These are phyloP conservation scores for Tribolium freemani DNA, from an alignment of 2,888 invertebrate species.

Conservation along the genomic window DNA sequence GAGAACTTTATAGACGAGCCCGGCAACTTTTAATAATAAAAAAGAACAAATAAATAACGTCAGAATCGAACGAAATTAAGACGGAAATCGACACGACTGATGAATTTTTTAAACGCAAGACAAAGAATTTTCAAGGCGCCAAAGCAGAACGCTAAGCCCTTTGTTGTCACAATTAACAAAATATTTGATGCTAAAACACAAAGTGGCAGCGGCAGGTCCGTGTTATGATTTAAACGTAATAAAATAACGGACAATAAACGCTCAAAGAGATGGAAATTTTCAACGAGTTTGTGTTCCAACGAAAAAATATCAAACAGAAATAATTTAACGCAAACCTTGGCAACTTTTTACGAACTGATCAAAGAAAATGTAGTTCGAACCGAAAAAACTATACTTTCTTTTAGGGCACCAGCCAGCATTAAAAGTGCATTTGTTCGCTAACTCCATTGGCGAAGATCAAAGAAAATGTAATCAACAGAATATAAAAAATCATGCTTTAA, in stretches of 20 bases:
- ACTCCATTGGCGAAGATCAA: too few species aligned
- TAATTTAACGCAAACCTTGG: neutral
- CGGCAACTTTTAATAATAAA: slow-evolving; percentile 43
- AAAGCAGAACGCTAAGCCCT: neutral
- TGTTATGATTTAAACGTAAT: neutral
- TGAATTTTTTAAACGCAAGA: neutral
- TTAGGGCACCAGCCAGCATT: too few species aligned
- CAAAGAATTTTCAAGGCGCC: neutral
- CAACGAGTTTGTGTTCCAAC: neutral
- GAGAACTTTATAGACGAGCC: slow-evolving; percentile 39
- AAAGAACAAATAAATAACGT: slow-evolving; percentile 32
- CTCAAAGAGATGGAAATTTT: neutral
- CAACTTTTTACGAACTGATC: too few species aligned
- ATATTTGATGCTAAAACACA: neutral
- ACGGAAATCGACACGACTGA: neutral
- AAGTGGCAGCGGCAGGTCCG: neutral
- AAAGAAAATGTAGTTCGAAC: too few species aligned
- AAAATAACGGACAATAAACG: neutral
- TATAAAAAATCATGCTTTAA: too few species aligned
- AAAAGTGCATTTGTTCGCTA: too few species aligned
- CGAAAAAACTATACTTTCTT: too few species aligned
- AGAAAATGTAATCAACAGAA: too few species aligned
- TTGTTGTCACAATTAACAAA: neutral
- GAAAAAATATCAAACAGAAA: neutral
- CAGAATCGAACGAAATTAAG: neutral